These are phyloP conservation scores for Cyanistes caeruleus DNA, from an alignment of 2,113 vertebrate genomes.

Conservation along the genomic window DNA sequence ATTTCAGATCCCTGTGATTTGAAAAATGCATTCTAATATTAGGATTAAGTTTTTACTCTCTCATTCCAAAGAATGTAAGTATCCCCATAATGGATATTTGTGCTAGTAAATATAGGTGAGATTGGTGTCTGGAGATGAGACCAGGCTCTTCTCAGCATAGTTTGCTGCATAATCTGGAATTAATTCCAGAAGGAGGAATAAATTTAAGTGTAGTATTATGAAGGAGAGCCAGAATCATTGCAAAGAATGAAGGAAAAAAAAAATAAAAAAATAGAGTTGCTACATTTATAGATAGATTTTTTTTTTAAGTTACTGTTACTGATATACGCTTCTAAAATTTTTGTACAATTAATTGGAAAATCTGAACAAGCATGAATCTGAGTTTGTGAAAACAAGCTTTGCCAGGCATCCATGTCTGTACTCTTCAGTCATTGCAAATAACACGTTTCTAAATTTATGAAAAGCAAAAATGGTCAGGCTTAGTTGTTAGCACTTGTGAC, in stretches of 20 bases:
- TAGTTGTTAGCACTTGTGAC: background rate
- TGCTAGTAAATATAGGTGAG: background rate
- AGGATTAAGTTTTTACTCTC: background rate
- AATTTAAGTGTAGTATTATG: background rate
- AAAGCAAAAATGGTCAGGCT: background rate
- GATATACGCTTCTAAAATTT: background rate
- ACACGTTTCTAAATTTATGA: background rate
- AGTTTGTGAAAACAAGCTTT: background rate
- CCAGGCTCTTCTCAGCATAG: background rate
- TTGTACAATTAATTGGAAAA: background rate
- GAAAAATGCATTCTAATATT: background rate
- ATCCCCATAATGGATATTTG: background rate
- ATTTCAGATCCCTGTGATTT: background rate
- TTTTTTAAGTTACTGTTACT: background rate
- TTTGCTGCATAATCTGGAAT: background rate
- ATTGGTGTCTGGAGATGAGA: background rate
- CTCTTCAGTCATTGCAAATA: background rate
- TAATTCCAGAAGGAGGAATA: background rate
- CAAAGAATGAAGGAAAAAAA: background rate
- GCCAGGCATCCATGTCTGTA: background rate
- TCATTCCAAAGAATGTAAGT: background rate
- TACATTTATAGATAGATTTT: background rate
- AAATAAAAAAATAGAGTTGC: background rate
- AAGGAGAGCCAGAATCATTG: background rate
- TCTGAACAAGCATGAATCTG: background rate